Percentiles rank a stretch among this genome's conserved stretches.
These are phyloP conservation scores for Drosophila limbata DNA, from an alignment of 2,888 invertebrate species.

Conservation along the genomic window DNA sequence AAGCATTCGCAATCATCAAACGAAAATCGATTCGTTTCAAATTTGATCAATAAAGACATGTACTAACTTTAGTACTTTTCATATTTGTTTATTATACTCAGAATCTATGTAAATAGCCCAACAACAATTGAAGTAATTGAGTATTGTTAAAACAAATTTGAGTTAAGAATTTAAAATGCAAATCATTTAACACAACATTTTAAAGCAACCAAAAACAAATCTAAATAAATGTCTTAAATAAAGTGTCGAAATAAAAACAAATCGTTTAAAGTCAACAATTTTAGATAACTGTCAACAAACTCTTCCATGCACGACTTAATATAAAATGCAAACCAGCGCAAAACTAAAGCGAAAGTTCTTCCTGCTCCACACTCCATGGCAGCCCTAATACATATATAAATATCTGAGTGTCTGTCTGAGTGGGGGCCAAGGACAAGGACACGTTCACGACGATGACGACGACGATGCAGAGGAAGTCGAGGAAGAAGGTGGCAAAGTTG, in stretches of 20 bases:
- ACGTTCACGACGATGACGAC: slow-evolving; percentile 62
- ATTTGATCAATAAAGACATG: slow-evolving; percentile 14
- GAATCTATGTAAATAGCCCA: slow-evolving; percentile 51
- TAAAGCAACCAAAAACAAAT: slow-evolving; percentile 53
- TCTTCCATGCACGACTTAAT: slow-evolving; percentile 41
- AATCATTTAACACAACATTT: slow-evolving; percentile 35
- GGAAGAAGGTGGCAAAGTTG: slow-evolving; percentile 72
- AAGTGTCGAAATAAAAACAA: slow-evolving; percentile 26
- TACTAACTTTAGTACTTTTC: slow-evolving; percentile 30
- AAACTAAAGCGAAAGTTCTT: slow-evolving; percentile 77
- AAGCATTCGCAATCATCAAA: slow-evolving; percentile 57
- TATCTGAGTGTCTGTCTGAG: slow-evolving; percentile 59
- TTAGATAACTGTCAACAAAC: slow-evolving; percentile 60
- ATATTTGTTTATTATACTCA: slow-evolving; percentile 15
- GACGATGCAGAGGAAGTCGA: slow-evolving; percentile 56
- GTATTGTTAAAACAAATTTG: slow-evolving; percentile 7
- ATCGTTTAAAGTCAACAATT: slow-evolving; percentile 10
- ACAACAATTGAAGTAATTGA: slow-evolving; percentile 17
- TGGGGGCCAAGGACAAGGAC: slow-evolving; percentile 80
- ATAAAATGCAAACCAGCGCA: slow-evolving; percentile 65
- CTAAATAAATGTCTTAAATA: slow-evolving; percentile 50
- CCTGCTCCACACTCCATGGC: slow-evolving; percentile 5
- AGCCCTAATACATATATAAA: slow-evolving; percentile 46
- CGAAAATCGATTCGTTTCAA: slow-evolving; percentile 20
- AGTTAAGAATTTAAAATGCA: slow-evolving; percentile 17